Base-by-base conservation (phyloP, 2,888 invertebrate species). In the Sesamia inferens region DNA sequence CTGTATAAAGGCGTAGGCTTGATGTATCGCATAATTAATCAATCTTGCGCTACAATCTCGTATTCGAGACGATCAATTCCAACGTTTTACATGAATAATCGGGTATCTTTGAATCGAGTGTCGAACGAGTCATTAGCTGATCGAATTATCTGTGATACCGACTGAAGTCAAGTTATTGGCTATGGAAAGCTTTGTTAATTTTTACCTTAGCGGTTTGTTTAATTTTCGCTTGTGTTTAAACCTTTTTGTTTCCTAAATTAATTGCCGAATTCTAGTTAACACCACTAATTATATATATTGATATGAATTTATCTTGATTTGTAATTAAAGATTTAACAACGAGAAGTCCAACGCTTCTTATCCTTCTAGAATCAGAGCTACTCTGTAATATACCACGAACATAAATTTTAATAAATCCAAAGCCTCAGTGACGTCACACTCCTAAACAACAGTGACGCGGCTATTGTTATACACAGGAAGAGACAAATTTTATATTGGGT, bases 11-110 rank as follows among this genome's bases (percentile, higher is more conserved):
- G 64, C 67, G 73, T 70, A 47, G 31, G 79, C 79, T 81, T 83
- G 87, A 86, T 74, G 75, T 83, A 82, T 86, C 65, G 79, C 79
- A 74, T 82, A 82, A 87, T 86, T 87, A 83, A 85, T 86, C 86
- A 87, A 78, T 79, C 74, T 31, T 78, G 84, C 44, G 74, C 78
- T 64, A 44, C 71, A 66, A 48, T 61, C 68, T 75, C 57, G 71
- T 54, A 68, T 44, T 66, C 51, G 59, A 58, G 39, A 58, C 48
- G 51, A 73, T 71, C 71, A 70, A 81, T 78, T 39, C 58, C 14
- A 61, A 62, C 22, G 48, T n/a, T 63, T 74, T 63, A 75, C 65
- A 59, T 76, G 48, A 78, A 78, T 81, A 77, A 77, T 82, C 78
- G 62, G 44, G 44, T 47, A 22, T 54, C 42, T 39, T 74, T 72